phyloP scores from a whole-genome alignment of 1,140 invertebrate species.

The Anastrepha obliqua region DNA sequence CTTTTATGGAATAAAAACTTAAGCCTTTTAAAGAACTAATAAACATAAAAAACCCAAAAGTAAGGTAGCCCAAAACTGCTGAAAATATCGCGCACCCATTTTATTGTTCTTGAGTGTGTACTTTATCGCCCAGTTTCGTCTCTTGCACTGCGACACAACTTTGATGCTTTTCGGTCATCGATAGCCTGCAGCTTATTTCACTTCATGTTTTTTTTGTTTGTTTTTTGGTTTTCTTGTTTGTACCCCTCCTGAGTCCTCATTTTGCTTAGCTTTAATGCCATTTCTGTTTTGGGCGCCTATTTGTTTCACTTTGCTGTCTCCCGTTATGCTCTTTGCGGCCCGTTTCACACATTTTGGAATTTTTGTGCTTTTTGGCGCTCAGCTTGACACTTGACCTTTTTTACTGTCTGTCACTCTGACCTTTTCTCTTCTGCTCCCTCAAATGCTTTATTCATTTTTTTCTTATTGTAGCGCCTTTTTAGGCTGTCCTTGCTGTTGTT shows the following conservation, averaged over 20 bases:
- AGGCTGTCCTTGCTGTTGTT: not conserved
- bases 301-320: constrained; percentile 22
- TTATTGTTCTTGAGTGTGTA: too few species aligned
- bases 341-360: not conserved
- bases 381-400: constrained; percentile 48
- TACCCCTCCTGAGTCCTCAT: too few species aligned
- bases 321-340: not conserved
- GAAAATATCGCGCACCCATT: too few species aligned
- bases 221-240: not conserved
- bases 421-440: not conserved
- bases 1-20: too few species aligned
- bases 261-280: not conserved
- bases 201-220: constrained; percentile 23
- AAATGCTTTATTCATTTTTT: not conserved
- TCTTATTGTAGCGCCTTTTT: not conserved
- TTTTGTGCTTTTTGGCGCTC: not conserved
- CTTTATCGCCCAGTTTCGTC: not conserved
- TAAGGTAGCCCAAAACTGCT: too few species aligned
- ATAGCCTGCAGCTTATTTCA: constrained; percentile 43
- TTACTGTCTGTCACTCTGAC: constrained; percentile 39
- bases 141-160: not conserved
- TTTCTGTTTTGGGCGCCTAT: constrained; percentile 11
- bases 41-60: too few species aligned
- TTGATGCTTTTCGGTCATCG: constrained; percentile 30
- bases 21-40: too few species aligned